These are phyloP conservation scores for Pan troglodytes DNA, from an alignment of 2,113 vertebrate genomes.

Conservation along the genomic window DNA sequence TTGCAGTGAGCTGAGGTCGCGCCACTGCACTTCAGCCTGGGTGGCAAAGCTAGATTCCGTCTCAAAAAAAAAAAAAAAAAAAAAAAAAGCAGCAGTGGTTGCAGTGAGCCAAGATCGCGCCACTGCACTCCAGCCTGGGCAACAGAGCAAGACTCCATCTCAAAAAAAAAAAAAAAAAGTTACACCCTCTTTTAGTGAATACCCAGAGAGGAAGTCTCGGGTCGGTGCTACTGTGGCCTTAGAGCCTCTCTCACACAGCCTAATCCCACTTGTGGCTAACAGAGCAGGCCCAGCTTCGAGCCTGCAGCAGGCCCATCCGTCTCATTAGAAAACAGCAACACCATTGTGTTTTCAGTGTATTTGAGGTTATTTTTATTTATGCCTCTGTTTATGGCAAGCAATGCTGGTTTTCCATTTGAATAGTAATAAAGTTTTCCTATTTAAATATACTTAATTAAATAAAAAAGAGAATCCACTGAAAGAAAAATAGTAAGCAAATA, in stretches of 20 bases:
- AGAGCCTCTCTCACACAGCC: fast-evolving
- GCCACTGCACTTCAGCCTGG: too few species aligned
- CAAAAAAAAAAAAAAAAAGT: too few species aligned
- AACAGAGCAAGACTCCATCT: too few species aligned
- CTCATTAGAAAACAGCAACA: not conserved
- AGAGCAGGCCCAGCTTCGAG: not conserved
- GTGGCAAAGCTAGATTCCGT: too few species aligned
- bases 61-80: too few species aligned
- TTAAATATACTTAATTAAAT: not conserved
- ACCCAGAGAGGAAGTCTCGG: not conserved
- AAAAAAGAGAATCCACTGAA: not conserved
- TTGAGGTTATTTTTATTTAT: not conserved
- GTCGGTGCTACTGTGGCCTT: fast-evolving
- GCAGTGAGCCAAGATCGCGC: too few species aligned
- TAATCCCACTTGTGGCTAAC: not conserved
- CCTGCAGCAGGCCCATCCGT: fast-evolving
- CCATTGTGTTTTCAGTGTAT: not conserved
- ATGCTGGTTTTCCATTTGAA: not conserved
- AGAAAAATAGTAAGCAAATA: not conserved
- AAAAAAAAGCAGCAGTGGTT: too few species aligned
- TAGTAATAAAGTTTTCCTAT: not conserved
- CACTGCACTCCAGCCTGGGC: too few species aligned
- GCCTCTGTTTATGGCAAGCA: not conserved
- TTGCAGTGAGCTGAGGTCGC: too few species aligned
- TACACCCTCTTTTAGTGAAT: too few species aligned